Conservation (phyloP, 2,113 vertebrate genomes). For the Zosterops lateralis region DNA sequence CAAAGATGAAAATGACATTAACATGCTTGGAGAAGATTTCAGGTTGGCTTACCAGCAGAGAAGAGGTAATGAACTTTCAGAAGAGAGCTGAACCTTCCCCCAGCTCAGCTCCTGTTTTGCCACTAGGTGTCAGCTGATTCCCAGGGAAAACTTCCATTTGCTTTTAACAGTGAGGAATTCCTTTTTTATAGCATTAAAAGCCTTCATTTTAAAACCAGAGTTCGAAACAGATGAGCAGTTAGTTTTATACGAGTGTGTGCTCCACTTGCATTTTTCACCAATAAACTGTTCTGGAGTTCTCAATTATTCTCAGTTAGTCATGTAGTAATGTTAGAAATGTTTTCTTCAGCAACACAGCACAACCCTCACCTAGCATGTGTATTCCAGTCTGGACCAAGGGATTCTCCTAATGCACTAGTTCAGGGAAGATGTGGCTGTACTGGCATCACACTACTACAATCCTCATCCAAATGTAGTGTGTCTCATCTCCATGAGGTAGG, state of each 20-base stretch:
- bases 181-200: neutral
- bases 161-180: neutral
- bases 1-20: slow-evolving; percentile 79
- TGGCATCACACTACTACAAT: neutral
- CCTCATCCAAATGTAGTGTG: neutral
- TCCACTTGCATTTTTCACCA: neutral
- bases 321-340: neutral
- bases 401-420: neutral
- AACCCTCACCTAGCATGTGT: neutral
- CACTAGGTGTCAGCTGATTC: slow-evolving; percentile 68
- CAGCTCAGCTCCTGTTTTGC: neutral
- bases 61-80: slow-evolving; percentile 43
- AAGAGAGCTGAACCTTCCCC: slow-evolving; percentile 64
- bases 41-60: slow-evolving; percentile 76
- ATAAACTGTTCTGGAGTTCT: neutral
- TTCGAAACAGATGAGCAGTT: neutral
- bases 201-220: neutral
- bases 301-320: neutral
- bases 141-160: neutral
- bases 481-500: neutral
- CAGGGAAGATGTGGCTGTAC: neutral
- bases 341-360: neutral
- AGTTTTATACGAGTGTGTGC: neutral
- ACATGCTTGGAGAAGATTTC: slow-evolving; percentile 89
- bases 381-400: neutral